A percentile compares a stretch with the other conserved stretches of the same genome.
phyloP scores from a whole-genome alignment of 2,113 vertebrate species.

The Gobius niger region DNA sequence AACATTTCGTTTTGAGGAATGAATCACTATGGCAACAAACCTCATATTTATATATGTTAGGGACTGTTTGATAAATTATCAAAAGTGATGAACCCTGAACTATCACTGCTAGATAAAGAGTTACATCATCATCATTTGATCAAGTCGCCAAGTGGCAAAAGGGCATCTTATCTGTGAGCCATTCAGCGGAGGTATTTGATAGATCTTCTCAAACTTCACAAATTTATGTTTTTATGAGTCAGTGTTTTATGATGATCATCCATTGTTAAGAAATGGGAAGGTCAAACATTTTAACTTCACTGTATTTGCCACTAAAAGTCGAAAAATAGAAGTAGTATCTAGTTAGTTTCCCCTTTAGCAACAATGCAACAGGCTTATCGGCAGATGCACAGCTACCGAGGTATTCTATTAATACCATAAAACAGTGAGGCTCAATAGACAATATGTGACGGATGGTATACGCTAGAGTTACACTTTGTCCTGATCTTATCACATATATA shows the following conservation, averaged over 20 bases:
- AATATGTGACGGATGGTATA: neutral
- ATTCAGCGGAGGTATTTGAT: constrained; percentile 9
- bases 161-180: constrained; percentile 40
- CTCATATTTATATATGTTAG: too few relatives aligned
- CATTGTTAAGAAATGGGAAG: neutral
- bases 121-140: constrained; percentile 23
- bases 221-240: neutral
- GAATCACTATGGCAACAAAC: too few relatives aligned
- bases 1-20: too few relatives aligned
- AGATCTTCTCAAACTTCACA: neutral
- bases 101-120: neutral
- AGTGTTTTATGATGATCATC: neutral
- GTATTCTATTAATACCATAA: neutral
- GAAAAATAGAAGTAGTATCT: neutral
- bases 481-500: constrained; percentile 1
- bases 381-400: neutral
- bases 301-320: neutral
- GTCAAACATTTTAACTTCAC: neutral
- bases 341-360: neutral
- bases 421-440: neutral
- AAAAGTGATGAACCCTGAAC: constrained; percentile 24
- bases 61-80: neutral
- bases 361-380: neutral
- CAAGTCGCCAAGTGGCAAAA: constrained; percentile 6
- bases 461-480: constrained; percentile 31